phyloP scores from a whole-genome alignment of 2,113 vertebrate genomes.

The Labeo rohita region DNA sequence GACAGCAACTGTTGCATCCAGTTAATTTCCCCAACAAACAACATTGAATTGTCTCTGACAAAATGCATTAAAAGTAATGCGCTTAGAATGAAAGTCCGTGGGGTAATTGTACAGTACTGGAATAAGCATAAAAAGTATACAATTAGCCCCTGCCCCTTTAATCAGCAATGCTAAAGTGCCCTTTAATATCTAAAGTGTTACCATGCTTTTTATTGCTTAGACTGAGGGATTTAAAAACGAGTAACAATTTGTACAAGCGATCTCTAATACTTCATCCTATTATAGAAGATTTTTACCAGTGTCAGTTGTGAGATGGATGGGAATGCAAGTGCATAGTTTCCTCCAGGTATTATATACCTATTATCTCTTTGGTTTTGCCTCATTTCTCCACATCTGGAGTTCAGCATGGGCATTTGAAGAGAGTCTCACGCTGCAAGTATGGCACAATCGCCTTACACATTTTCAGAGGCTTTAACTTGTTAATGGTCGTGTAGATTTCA shows the following conservation, averaged over 20 bases:
- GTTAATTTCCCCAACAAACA: neutral
- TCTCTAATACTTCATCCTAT: neutral
- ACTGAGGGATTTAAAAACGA: neutral
- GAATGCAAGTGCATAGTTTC: neutral
- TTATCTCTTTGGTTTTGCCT: neutral
- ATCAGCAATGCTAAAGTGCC: neutral
- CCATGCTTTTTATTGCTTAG: neutral
- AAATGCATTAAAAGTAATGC: constrained; percentile 2
- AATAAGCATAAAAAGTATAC: neutral
- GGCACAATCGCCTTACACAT: constrained; percentile 5
- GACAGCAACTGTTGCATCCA: neutral
- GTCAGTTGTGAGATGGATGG: neutral
- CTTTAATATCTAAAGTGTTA: neutral
- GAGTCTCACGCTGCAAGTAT: neutral
- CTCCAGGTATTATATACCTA: constrained; percentile 2
- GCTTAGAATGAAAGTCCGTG: neutral
- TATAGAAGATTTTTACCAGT: neutral
- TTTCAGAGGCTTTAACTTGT: constrained; percentile 36
- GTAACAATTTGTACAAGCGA: neutral
- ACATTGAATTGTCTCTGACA: neutral
- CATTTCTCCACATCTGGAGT: neutral
- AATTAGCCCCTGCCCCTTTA: neutral
- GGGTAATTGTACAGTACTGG: neutral
- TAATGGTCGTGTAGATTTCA: constrained; percentile 49
- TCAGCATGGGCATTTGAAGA: neutral